phyloP scores from a whole-genome alignment of 2,888 invertebrate genomes.

The Rhopalosiphum nymphaeae region DNA sequence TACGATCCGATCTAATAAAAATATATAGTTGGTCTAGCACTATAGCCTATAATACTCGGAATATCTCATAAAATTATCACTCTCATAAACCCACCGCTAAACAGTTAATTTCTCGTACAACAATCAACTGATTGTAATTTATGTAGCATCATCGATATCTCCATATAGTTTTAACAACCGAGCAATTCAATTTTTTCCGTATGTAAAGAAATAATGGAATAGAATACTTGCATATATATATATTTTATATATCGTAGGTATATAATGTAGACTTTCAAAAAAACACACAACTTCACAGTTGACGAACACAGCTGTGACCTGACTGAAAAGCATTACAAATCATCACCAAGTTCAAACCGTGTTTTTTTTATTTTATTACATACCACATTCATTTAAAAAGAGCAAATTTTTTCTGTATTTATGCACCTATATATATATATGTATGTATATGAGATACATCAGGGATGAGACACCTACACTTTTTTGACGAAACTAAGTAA shows the following conservation, averaged over 20 bases:
- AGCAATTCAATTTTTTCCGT: background rate
- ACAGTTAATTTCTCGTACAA: background rate
- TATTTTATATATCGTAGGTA: background rate
- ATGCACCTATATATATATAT: too few species aligned
- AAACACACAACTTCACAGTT: background rate
- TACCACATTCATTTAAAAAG: background rate
- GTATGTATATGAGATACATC: background rate
- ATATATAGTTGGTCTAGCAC: too few species aligned
- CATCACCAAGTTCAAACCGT: background rate
- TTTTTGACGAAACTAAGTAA: background rate
- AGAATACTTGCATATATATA: background rate
- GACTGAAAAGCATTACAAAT: conserved; percentile 14
- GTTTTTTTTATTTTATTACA: background rate
- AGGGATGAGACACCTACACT: background rate
- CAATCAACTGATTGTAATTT: background rate
- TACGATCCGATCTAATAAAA: background rate
- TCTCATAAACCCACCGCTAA: background rate
- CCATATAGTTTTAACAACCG: background rate
- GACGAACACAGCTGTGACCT: background rate
- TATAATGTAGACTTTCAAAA: background rate
- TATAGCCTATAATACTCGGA: background rate
- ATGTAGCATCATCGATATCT: background rate
- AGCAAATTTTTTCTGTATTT: background rate
- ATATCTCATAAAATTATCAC: background rate
- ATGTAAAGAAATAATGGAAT: background rate